These are phyloP conservation scores for Patella pellucida DNA, from an alignment of 2,888 invertebrate species.

Conservation along the genomic window DNA sequence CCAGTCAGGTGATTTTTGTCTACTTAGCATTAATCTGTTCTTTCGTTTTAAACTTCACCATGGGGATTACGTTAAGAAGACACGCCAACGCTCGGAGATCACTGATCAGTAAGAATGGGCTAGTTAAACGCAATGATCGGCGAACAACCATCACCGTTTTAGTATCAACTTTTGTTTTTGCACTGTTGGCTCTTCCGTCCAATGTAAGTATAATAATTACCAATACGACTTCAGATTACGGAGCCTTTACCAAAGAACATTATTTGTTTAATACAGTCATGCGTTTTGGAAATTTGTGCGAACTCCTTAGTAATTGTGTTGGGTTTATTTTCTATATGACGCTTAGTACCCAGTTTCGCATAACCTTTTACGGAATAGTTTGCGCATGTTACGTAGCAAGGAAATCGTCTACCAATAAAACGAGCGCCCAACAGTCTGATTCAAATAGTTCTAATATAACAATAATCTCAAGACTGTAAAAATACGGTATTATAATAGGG, in stretches of 20 bases:
- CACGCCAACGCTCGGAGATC: background rate
- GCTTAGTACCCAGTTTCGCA: background rate
- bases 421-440: no score
- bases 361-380: background rate
- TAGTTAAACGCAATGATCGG: background rate
- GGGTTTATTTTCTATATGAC: conserved; percentile 3
- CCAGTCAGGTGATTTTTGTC: background rate
- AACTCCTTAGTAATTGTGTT: background rate
- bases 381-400: background rate
- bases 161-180: background rate
- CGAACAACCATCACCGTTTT: background rate
- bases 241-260: background rate
- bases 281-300: background rate
- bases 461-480: no score
- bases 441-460: no score
- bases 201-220: background rate
- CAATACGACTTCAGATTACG: background rate
- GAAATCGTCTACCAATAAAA: no score
- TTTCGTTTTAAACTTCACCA: background rate
- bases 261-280: background rate
- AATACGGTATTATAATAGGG: no score
- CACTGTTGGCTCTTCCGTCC: background rate
- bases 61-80: background rate
- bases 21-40: background rate
- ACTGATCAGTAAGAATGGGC: background rate